Conservation (phyloP, 1,140 invertebrate species). For the Platyura marginata region DNA sequence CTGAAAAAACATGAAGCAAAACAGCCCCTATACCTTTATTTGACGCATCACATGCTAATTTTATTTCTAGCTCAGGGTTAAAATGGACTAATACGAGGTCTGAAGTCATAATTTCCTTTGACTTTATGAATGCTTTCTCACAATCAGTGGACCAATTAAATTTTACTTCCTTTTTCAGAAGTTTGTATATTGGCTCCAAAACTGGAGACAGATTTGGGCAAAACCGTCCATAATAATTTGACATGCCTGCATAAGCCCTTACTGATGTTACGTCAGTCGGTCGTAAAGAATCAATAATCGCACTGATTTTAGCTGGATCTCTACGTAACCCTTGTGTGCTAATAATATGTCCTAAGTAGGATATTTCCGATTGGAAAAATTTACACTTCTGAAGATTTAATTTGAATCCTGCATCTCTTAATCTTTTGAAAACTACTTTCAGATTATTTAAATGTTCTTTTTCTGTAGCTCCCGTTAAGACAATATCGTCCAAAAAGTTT, state of each 20-base stretch:
- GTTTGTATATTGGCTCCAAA: not conserved
- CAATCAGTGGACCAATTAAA: not conserved
- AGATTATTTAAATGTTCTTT: conserved; percentile 8
- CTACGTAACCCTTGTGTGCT: conserved; percentile 11
- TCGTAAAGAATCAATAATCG: conserved; percentile 9
- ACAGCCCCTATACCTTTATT: not conserved
- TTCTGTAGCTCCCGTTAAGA: conserved; percentile 8
- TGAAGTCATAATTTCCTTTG: not conserved
- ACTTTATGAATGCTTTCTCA: not conserved
- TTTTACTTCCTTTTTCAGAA: not conserved
- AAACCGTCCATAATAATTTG: not conserved
- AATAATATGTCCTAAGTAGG: conserved; percentile 18
- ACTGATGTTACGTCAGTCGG: conserved; percentile 4
- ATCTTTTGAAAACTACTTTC: conserved; percentile 7
- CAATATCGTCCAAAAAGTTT: conserved; percentile 14
- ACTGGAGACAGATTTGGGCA: not conserved
- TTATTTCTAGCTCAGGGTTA: not conserved
- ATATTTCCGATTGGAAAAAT: conserved; percentile 16
- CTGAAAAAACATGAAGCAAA: conserved; percentile 2
- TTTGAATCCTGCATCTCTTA: conserved; percentile 8
- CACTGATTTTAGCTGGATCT: conserved; percentile 7
- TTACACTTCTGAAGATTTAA: conserved; percentile 13
- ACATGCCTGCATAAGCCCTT: not conserved
- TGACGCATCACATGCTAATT: conserved; percentile 1
- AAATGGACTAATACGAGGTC: not conserved